Base-by-base conservation (phyloP, 2,888 invertebrate species). In the Theristus sp. region DNA sequence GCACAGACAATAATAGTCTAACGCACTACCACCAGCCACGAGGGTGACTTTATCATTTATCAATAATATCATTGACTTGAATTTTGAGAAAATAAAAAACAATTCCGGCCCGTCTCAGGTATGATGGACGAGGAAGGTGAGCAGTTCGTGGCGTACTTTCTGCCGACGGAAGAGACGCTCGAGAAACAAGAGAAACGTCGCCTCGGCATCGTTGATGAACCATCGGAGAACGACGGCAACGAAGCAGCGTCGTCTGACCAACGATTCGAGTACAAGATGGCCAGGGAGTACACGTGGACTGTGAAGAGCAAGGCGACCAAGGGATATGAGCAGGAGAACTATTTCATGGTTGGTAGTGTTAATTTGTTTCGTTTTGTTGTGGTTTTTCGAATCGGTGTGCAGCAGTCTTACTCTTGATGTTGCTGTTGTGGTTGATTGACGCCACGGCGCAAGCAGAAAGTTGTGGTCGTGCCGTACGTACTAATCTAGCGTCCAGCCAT, bases 121-220 rank as follows among this genome's bases (percentile, higher is more conserved):
- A 94, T 98, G 74, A 91, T 93, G 86, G 96, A 98, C 73, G 91
- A 93, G 77, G 90, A 89, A 70, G 94, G 96, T 27, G 93, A 96
- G 76, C 94, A 96, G 76, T 98, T 96, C 77, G 96, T 98, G 0
- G 96, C 94, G 0, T 96, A 98, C 77, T 99, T 98, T 79, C 78
- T 96, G 65, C 98, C 98, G 0, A 86, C 89, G 0, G 89, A 89
- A 49, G 87, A 87, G 17, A 96, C 96, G 0, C 79, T 94, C 66
- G 82, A 83, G 66, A 94, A 96, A 77, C 81, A 94, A 84, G 20
- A 49, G 49, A 49, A 49, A 20, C 20, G 17, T 38, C 38, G 38
- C 6, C 17, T 38, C 10, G 38, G 38, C 38, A 38, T 38, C 17
- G 6, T 17, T 6, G 38, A 38, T 17, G 38, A 38, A 17, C 38